Evolutionary conservation across 2,888 invertebrate species (phyloP).

Genomic region (Amiota minor): DNA sequence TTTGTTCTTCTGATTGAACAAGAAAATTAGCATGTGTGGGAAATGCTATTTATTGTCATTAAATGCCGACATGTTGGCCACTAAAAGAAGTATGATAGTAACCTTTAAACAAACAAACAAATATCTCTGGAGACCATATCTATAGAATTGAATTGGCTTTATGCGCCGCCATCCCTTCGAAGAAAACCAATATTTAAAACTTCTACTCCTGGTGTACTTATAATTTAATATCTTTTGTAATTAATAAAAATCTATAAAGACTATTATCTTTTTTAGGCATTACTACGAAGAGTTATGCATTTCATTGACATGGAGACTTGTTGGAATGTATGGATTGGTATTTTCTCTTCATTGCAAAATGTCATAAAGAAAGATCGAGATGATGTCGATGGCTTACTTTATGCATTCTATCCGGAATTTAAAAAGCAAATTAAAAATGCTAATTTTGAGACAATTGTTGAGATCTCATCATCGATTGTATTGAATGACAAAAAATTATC

Average conservation of each 20-base stretch:
- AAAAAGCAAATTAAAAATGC: conserved; percentile 69
- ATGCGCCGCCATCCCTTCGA: too few relatives aligned
- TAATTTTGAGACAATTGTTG: conserved; percentile 68
- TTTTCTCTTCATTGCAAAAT: conserved; percentile 70
- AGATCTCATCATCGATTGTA: conserved; percentile 66
- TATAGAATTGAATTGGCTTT: too few relatives aligned
- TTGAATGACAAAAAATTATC: conserved; percentile 70
- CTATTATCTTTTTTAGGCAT: conserved; percentile 74
- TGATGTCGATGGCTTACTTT: conserved; percentile 69
- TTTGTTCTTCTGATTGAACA: too few relatives aligned
- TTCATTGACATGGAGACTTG: conserved; percentile 71
- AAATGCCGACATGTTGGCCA: too few relatives aligned
- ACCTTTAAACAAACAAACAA: too few relatives aligned
- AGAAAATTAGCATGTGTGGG: too few relatives aligned
- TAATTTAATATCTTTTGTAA: background rate
- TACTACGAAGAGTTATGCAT: conserved; percentile 80
- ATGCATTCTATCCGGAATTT: conserved; percentile 71
- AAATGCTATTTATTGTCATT: too few relatives aligned
- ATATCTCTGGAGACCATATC: too few relatives aligned
- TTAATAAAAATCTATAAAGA: too few relatives aligned
- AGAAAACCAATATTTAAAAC: too few relatives aligned
- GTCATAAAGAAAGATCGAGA: conserved; percentile 73
- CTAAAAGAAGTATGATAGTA: too few relatives aligned
- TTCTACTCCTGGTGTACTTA: too few relatives aligned
- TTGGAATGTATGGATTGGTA: conserved; percentile 72